Conservation (phyloP, 2,797 vertebrate genomes). For the Gymnoscopelus braueri region DNA sequence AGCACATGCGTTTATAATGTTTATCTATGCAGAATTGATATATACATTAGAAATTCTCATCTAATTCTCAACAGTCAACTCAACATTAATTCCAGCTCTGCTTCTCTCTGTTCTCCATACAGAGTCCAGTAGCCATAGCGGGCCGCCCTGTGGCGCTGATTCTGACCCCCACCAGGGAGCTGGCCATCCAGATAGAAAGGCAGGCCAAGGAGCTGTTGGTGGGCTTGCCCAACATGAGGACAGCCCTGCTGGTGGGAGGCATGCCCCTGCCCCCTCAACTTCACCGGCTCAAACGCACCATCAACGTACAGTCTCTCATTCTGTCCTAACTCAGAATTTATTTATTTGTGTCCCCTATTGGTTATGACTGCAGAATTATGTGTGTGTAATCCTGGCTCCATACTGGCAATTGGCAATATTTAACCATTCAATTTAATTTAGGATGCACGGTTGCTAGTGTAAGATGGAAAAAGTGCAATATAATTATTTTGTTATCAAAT, state of each 20-base stretch:
- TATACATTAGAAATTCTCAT: neutral
- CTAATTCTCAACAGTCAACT: no score
- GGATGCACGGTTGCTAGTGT: neutral
- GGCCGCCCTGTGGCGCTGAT: slow-evolving; percentile 83
- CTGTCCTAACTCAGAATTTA: no score
- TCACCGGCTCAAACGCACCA: slow-evolving; percentile 89
- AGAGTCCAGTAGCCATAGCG: slow-evolving; percentile 52
- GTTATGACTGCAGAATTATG: neutral
- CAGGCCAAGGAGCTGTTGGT: slow-evolving; percentile 92
- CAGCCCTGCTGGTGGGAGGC: slow-evolving; percentile 92
- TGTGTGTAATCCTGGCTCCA: neutral
- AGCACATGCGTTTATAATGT: no score
- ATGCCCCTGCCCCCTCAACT: slow-evolving; percentile 94
- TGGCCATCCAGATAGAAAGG: slow-evolving; percentile 95
- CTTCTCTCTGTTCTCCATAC: slow-evolving; percentile 17
- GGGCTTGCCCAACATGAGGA: slow-evolving; percentile 92
- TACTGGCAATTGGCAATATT: no score
- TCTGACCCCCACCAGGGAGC: slow-evolving; percentile 93
- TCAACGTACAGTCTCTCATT: slow-evolving; percentile 83
- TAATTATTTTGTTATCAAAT: neutral
- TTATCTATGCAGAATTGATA: no score
- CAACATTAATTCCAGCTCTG: neutral
- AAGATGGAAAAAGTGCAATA: neutral
- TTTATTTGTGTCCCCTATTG: neutral
- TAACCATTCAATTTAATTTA: no score